phyloP scores from a whole-genome alignment of 2,888 invertebrate genomes.

The Melinaea marsaeus region DNA sequence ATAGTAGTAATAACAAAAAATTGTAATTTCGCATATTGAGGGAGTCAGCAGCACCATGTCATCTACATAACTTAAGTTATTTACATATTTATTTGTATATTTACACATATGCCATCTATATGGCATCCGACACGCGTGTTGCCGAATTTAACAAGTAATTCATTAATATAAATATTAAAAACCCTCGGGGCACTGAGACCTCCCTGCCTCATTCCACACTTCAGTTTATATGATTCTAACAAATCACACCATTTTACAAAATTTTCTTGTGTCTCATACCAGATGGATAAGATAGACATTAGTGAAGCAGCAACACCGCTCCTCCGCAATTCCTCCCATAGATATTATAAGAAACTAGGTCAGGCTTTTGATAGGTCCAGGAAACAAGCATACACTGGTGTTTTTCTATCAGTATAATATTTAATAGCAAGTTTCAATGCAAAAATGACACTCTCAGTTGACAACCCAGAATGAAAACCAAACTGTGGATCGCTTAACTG shows the following conservation, averaged over 20 bases:
- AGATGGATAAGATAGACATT: background rate
- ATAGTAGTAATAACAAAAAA: no score
- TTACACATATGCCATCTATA: slow-evolving; percentile 10
- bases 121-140: slow-evolving; percentile 12
- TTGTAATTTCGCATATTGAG: background rate
- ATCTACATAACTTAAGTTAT: slow-evolving; percentile 16
- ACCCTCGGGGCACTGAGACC: slow-evolving; percentile 5
- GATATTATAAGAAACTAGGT: slow-evolving; percentile 9
- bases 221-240: slow-evolving; percentile 3
- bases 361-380: slow-evolving; percentile 12
- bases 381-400: slow-evolving; percentile 11
- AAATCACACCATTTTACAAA: slow-evolving; percentile 9
- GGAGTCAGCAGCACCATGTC: slow-evolving; percentile 13
- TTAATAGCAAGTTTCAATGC: slow-evolving; percentile 9
- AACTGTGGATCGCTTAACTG: slow-evolving; percentile 9
- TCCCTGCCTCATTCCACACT: slow-evolving; percentile 9
- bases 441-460: slow-evolving; percentile 11
- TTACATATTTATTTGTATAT: background rate
- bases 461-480: slow-evolving; percentile 7
- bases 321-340: slow-evolving; percentile 12
- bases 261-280: slow-evolving; percentile 5
- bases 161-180: slow-evolving; percentile 15
- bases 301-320: slow-evolving; percentile 3
- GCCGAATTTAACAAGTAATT: slow-evolving; percentile 15
- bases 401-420: slow-evolving; percentile 2